Conservation (phyloP, 2,888 invertebrate species). For the Athetis lepigone region DNA sequence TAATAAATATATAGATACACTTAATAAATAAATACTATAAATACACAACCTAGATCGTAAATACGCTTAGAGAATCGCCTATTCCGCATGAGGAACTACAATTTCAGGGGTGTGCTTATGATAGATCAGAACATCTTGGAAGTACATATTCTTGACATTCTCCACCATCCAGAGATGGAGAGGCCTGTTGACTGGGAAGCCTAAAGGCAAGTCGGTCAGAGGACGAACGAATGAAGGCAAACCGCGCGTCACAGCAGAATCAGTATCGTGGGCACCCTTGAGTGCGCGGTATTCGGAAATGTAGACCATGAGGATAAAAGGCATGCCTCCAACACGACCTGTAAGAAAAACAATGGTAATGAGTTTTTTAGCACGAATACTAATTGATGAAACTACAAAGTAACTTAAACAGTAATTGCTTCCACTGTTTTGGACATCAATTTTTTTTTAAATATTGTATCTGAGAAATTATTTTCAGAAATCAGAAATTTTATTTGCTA, state of each 20-base stretch:
- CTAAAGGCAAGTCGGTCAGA: slow-evolving; percentile 86
- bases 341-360: slow-evolving; percentile 16
- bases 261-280: slow-evolving; percentile 77
- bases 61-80: slow-evolving; percentile 2
- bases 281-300: slow-evolving; percentile 88
- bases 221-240: slow-evolving; percentile 84
- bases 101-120: slow-evolving; percentile 87
- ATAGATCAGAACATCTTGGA: slow-evolving; percentile 88
- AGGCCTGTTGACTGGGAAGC: slow-evolving; percentile 90
- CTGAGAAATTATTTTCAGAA: no score
- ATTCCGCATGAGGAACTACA: slow-evolving; percentile 70
- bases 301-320: slow-evolving; percentile 91
- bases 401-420: no score
- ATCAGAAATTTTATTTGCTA: no score
- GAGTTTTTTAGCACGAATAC: neutral
- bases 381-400: no score
- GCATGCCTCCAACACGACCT: slow-evolving; percentile 89
- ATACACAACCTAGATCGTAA: slow-evolving; percentile 23
- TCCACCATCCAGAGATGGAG: slow-evolving; percentile 79
- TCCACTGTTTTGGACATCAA: no score
- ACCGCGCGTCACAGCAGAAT: slow-evolving; percentile 88
- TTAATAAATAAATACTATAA: slow-evolving; percentile 36
- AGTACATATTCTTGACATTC: slow-evolving; percentile 84
- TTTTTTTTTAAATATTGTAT: no score
- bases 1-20: slow-evolving; percentile 39